These are phyloP conservation scores for Agrenia bidenticulata DNA, from an alignment of 2,888 invertebrate species.

Conservation along the genomic window DNA sequence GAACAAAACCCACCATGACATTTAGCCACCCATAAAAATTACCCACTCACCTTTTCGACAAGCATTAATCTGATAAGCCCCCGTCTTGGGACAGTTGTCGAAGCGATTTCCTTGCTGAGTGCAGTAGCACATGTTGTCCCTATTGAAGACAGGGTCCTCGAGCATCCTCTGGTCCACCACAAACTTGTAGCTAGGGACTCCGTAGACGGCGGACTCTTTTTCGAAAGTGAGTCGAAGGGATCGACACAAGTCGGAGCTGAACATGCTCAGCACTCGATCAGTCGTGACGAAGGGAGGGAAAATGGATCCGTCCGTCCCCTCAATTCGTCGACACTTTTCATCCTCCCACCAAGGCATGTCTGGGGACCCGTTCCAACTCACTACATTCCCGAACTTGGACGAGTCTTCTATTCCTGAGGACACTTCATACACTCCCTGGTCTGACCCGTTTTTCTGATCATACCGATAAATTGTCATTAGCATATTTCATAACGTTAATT, in stretches of 20 bases:
- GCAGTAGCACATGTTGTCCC: slow-evolving; percentile 43
- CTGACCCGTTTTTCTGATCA: slow-evolving; percentile 46
- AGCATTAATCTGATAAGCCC: slow-evolving; percentile 40
- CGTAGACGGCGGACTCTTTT: slow-evolving; percentile 26
- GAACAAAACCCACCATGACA: no score
- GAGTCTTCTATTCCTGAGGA: slow-evolving; percentile 35
- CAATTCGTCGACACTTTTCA: slow-evolving; percentile 32
- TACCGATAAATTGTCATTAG: slow-evolving; percentile 2
- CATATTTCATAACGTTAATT: neutral
- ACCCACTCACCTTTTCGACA: slow-evolving; percentile 34
- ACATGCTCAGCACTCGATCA: slow-evolving; percentile 32
- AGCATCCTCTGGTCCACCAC: slow-evolving; percentile 24
- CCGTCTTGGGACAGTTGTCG: slow-evolving; percentile 35
- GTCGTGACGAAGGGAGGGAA: slow-evolving; percentile 42
- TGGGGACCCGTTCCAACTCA: slow-evolving; percentile 44
- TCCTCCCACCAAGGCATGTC: slow-evolving; percentile 42
- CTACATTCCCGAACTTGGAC: slow-evolving; percentile 41
- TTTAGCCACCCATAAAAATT: slow-evolving; percentile 9
- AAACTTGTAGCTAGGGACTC: slow-evolving; percentile 31
- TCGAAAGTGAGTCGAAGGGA: slow-evolving; percentile 31
- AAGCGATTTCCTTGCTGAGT: slow-evolving; percentile 32
- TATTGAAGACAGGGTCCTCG: slow-evolving; percentile 35
- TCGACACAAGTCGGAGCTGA: slow-evolving; percentile 36
- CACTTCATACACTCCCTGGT: slow-evolving; percentile 46
- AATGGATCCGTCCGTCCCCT: slow-evolving; percentile 38